A percentile compares a stretch with the other conserved stretches of the same genome.
Evolutionary conservation across 2,888 invertebrate species (phyloP).

Genomic region (Campoplex nolae): DNA sequence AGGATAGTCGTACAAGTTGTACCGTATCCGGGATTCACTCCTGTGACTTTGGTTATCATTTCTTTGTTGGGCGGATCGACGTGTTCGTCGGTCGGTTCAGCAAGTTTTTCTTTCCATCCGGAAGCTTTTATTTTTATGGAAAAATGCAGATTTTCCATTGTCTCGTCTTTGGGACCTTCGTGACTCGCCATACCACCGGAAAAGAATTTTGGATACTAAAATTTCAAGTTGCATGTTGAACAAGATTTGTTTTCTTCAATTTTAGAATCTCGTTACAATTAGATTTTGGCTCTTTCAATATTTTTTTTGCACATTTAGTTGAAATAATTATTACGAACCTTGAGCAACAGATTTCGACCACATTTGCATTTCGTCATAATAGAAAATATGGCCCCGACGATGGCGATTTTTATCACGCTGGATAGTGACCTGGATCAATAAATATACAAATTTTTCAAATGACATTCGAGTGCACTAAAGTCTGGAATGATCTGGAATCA

Average conservation of each 20-base stretch:
- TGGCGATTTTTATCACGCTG: conserved; percentile 84
- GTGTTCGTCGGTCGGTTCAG: conserved; percentile 87
- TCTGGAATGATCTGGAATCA: neutral
- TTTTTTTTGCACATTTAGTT: neutral
- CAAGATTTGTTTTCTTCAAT: neutral
- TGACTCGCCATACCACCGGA: conserved; percentile 89
- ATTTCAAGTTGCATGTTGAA: conserved; percentile 61
- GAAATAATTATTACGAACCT: conserved; percentile 81
- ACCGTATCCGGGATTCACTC: conserved; percentile 92
- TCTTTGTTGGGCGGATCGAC: conserved; percentile 87
- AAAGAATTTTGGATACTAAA: conserved; percentile 89
- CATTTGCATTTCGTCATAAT: conserved; percentile 87
- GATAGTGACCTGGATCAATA: conserved; percentile 84
- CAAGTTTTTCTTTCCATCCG: conserved; percentile 91
- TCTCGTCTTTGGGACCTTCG: conserved; percentile 88
- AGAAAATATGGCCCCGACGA: conserved; percentile 88
- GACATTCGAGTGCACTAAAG: neutral
- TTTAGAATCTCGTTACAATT: neutral
- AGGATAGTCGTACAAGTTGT: conserved; percentile 91
- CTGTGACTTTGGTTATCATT: conserved; percentile 88
- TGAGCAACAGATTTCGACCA: conserved; percentile 88
- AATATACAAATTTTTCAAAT: neutral
- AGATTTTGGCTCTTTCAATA: no score
- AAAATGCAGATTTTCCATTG: conserved; percentile 88
- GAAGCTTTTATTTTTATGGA: conserved; percentile 89